Evolutionary conservation across 1,140 invertebrate species (phyloP).

Genomic region (Arion vulgaris): DNA sequence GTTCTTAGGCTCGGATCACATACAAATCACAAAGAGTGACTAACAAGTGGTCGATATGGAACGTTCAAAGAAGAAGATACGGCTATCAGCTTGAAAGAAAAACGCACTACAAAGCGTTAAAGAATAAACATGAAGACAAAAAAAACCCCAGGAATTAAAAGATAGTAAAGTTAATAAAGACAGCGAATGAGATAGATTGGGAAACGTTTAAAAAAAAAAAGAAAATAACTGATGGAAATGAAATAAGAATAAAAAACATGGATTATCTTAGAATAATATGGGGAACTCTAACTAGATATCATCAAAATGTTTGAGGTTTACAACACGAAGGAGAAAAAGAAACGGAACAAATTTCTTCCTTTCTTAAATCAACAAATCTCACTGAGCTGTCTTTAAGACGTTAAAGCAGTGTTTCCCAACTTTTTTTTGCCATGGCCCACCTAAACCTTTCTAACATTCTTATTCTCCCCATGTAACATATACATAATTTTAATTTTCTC

Average conservation of each 20-base stretch:
- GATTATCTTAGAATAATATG: neutral
- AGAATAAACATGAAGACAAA: too few relatives aligned
- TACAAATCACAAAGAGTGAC: too few relatives aligned
- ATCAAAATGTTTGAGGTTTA: neutral
- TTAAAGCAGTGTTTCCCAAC: neutral
- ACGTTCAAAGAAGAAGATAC: too few relatives aligned
- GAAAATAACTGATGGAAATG: neutral
- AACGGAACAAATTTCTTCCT: neutral
- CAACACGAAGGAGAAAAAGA: neutral
- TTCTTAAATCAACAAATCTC: conserved; percentile 2
- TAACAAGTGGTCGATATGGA: too few relatives aligned
- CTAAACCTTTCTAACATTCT: too few relatives aligned
- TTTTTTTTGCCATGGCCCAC: too few relatives aligned
- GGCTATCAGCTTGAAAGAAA: too few relatives aligned
- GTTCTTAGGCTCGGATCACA: too few relatives aligned
- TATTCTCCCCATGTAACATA: too few relatives aligned
- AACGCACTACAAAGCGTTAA: too few relatives aligned
- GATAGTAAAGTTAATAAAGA: neutral
- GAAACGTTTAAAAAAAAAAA: too few relatives aligned
- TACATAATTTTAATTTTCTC: too few relatives aligned
- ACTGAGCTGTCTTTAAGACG: neutral
- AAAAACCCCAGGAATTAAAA: neutral
- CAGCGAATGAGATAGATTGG: neutral
- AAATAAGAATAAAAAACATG: neutral
- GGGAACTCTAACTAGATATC: neutral